These are phyloP conservation scores for Pseudomyrmex concolor DNA, from an alignment of 1,140 invertebrate species.

Conservation along the genomic window DNA sequence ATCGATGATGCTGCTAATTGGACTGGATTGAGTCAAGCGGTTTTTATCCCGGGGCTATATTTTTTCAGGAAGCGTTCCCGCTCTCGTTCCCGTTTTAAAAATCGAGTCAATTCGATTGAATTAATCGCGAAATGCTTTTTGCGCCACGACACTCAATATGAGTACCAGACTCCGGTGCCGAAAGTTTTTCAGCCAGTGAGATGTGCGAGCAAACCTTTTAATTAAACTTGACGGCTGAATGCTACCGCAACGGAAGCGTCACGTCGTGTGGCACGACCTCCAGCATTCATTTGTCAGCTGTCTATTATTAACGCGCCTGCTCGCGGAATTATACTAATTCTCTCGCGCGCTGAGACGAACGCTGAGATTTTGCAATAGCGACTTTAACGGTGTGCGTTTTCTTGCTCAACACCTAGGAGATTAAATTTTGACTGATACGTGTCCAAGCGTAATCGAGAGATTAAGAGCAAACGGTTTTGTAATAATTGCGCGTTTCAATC, in stretches of 20 bases:
- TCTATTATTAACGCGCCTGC: constrained; percentile 9
- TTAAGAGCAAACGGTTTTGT: constrained; percentile 40
- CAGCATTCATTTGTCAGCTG: constrained; percentile 22
- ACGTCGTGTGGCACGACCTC: background rate
- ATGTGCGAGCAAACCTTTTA: background rate
- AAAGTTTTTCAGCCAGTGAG: background rate
- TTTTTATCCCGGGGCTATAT: constrained; percentile 41
- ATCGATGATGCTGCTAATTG: constrained; percentile 58
- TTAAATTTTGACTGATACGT: constrained; percentile 33
- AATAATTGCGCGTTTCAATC: constrained; percentile 14
- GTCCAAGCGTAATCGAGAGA: constrained; percentile 10
- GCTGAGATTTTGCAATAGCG: background rate
- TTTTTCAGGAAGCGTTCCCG: constrained; percentile 13
- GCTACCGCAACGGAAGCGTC: background rate
- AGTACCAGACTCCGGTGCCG: background rate
- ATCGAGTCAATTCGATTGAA: constrained; percentile 40
- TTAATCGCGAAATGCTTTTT: constrained; percentile 37
- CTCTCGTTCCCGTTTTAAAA: background rate
- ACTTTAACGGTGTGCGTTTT: constrained; percentile 17
- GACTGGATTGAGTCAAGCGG: constrained; percentile 28
- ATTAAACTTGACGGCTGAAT: constrained; percentile 20
- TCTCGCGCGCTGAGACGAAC: constrained; percentile 8
- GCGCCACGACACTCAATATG: background rate
- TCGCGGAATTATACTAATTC: constrained; percentile 24
- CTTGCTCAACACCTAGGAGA: background rate